Percentiles rank a stretch among this genome's conserved stretches.
phyloP scores from a whole-genome alignment of 1,140 invertebrate species.

The Propsilocerus akamusi region DNA sequence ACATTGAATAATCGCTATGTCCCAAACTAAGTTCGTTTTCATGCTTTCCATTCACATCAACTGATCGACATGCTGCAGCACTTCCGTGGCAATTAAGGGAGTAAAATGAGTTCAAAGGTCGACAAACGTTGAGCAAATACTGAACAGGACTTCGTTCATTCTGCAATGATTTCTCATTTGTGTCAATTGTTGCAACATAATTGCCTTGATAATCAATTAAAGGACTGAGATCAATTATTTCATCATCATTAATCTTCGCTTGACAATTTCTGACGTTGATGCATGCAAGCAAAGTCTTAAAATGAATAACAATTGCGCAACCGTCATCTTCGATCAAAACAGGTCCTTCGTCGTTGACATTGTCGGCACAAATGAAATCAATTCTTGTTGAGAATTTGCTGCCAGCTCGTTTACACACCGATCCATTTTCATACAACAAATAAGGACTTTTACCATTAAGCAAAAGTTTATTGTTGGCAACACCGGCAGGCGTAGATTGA shows the following conservation, averaged over 20 bases:
- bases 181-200: slow-evolving; percentile 22
- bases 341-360: slow-evolving; percentile 17
- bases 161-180: slow-evolving; percentile 17
- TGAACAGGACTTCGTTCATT: slow-evolving; percentile 9
- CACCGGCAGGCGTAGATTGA: slow-evolving; percentile 23
- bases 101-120: slow-evolving; percentile 25
- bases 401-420: slow-evolving; percentile 16
- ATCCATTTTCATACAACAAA: slow-evolving; percentile 30
- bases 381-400: slow-evolving; percentile 27
- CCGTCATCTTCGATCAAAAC: slow-evolving; percentile 25
- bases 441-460: slow-evolving; percentile 28
- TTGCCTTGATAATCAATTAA: slow-evolving; percentile 25
- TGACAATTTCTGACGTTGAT: slow-evolving; percentile 22
- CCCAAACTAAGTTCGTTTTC: slow-evolving; percentile 30
- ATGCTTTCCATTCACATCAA: slow-evolving; percentile 14
- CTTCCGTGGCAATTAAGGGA: slow-evolving; percentile 27
- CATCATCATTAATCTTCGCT: slow-evolving; percentile 11
- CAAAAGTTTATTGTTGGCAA: slow-evolving; percentile 25
- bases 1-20: slow-evolving; percentile 19
- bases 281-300: slow-evolving; percentile 25
- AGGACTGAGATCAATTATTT: slow-evolving; percentile 24
- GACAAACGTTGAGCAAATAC: slow-evolving; percentile 29
- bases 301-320: slow-evolving; percentile 29
- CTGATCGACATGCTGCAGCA: slow-evolving; percentile 27
- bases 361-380: slow-evolving; percentile 26